Base-by-base conservation (phyloP, 2,797 vertebrate species). In the Trachops cirrhosus region DNA sequence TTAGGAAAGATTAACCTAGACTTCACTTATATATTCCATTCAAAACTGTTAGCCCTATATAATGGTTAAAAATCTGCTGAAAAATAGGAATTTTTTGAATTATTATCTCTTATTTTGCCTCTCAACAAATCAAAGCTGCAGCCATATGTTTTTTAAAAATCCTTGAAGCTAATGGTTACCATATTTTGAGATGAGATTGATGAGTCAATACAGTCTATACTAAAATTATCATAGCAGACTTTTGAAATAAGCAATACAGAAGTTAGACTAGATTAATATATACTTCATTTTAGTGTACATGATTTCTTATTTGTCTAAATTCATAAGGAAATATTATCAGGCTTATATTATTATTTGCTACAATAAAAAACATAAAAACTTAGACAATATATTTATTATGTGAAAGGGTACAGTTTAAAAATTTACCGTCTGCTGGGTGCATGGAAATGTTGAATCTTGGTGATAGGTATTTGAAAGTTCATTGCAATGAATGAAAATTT, bases 301-400 rank as follows among this genome's bases (percentile, higher is more conserved):
- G 7, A 88, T 44, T 87, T 90, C 29, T 46, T 77, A 44, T 67
- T 94, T 83, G 16, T 96, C 50, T 78, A 67, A 95, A 93, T 92
- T 91, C 37, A n/a, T 46, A 95, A 86, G 57, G 39, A 70, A 89
- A 85, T 26, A 67, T 39, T n/a, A 73, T 62, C 29, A 87, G 67
- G 62, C 21, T 74, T 68, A 10, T 70, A 46, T 93, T 80, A 26
- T 74, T 96, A 26, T 82, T 96, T 86, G 10, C 75, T 74, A 77
- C 7, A 75, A 68, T 86, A 86, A 59, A 97, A 97, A 96, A 26
- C 41, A 7, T 59, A 73, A 86, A 84, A 59, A 3, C 79, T 48
- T 57, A 70, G 95, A 15, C 16, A 78, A 59, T 54, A 39, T 91
- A 34, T 88, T 59, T 50, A 68, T 78, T 89, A 80, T 71, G 6